Percentiles rank a stretch among this genome's conserved stretches.
Conservation (phyloP, 1,140 invertebrate genomes). For the Scaptomyza pallida region DNA sequence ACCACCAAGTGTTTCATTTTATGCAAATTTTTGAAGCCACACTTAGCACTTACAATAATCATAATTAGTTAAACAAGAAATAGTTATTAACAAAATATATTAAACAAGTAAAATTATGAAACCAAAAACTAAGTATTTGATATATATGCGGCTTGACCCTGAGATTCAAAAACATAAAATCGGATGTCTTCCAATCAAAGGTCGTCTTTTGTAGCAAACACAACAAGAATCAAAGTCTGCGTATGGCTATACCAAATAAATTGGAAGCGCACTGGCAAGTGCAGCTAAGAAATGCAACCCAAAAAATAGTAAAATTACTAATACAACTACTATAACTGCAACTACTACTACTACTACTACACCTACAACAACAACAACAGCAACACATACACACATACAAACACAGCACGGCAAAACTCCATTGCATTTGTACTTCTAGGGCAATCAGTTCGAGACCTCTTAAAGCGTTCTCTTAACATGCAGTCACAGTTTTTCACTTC, state of each 20-base stretch:
- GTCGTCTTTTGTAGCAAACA: conserved; percentile 84
- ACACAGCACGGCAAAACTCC: conserved; percentile 43
- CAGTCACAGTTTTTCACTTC: conserved; percentile 11
- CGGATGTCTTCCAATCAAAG: conserved; percentile 84
- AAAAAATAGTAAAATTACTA: no score
- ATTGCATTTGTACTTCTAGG: conserved; percentile 42
- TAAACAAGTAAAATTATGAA: conserved; percentile 42
- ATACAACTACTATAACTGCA: no score
- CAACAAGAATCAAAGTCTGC: conserved; percentile 80
- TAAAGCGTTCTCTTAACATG: conserved; percentile 19
- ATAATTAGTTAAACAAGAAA: conserved; percentile 74
- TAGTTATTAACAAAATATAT: conserved; percentile 72
- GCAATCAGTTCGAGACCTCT: conserved; percentile 17
- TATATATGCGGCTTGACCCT: conserved; percentile 82
- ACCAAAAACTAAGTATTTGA: conserved; percentile 54
- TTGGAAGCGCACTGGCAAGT: conserved; percentile 66
- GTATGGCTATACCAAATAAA: conserved; percentile 71
- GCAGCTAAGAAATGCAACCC: conserved; percentile 55
- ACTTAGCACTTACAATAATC: conserved; percentile 71
- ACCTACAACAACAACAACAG: conserved; percentile 1
- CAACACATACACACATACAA: conserved; percentile 19
- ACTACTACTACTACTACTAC: conserved; percentile 20
- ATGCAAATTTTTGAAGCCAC: conserved; percentile 59
- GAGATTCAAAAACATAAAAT: conserved; percentile 84
- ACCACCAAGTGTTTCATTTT: conserved; percentile 70